A percentile compares a stretch with the other conserved stretches of the same genome.
These are phyloP conservation scores for Dasyprocta punctata DNA, from an alignment of 2,113 vertebrate genomes.

Conservation along the genomic window DNA sequence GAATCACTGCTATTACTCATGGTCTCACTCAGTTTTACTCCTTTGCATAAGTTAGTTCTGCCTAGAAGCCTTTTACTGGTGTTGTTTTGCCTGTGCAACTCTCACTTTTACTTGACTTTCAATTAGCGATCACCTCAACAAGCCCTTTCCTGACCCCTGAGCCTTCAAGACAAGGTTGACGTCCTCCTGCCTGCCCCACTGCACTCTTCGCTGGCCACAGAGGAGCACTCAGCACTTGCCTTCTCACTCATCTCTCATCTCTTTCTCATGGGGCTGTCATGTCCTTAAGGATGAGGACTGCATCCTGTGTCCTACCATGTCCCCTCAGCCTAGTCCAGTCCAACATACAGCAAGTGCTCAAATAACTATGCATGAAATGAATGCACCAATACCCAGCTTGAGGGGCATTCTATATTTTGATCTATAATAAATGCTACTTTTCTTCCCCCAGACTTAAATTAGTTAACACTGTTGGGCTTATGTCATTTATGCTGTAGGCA, in stretches of 20 bases:
- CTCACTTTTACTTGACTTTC: neutral
- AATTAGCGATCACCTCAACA: no score
- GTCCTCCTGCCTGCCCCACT: neutral
- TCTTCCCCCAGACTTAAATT: neutral
- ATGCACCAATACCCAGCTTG: neutral
- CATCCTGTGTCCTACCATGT: neutral
- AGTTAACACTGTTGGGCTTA: neutral
- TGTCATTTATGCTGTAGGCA: neutral
- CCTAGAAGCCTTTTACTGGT: neutral
- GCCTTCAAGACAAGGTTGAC: neutral
- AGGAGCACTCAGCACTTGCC: fast-evolving
- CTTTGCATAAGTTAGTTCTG: neutral
- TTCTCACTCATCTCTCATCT: neutral
- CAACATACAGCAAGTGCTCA: neutral
- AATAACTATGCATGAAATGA: neutral
- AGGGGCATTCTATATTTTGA: neutral
- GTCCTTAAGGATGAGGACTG: neutral
- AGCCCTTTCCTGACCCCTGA: neutral
- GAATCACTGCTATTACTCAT: neutral
- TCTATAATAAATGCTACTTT: neutral
- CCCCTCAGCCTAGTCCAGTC: neutral
- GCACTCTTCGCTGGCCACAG: fast-evolving
- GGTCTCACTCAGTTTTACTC: neutral
- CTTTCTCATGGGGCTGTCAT: neutral
- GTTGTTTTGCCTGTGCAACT: neutral